Percentiles rank a stretch among this genome's conserved stretches.
These are phyloP conservation scores for Phoeniculus purpureus DNA, from an alignment of 2,797 vertebrate genomes.

Conservation along the genomic window DNA sequence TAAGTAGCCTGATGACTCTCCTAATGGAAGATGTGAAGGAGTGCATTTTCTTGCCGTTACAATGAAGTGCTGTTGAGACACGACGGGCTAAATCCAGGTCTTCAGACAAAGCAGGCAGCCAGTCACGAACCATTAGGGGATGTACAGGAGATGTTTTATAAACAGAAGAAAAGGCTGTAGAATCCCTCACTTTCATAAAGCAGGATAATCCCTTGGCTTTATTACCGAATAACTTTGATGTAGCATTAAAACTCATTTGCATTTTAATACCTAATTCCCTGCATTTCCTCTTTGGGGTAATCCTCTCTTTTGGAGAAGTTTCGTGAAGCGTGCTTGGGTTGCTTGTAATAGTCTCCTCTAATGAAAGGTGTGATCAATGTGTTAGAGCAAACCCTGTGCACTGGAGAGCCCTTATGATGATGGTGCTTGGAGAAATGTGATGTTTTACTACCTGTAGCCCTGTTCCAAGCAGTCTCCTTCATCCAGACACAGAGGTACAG, in stretches of 20 bases:
- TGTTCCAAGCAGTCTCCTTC: background rate
- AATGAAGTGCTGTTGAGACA: background rate
- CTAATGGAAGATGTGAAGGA: background rate
- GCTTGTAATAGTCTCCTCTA: background rate
- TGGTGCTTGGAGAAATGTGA: background rate
- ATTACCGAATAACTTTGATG: constrained; percentile 22
- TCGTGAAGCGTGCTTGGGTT: background rate
- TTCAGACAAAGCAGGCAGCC: background rate
- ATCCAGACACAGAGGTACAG: background rate
- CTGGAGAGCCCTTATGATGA: background rate
- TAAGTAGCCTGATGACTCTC: background rate
- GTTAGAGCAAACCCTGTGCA: background rate
- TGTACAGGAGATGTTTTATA: background rate
- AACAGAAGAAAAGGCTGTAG: background rate
- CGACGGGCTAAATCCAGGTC: background rate
- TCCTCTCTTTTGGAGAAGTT: background rate
- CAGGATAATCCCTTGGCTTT: constrained; percentile 27
- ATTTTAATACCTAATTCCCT: constrained; percentile 19
- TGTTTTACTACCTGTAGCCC: background rate
- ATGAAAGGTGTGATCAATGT: background rate
- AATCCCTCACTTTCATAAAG: background rate
- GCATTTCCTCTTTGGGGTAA: background rate
- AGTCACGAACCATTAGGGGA: background rate
- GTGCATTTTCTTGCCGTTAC: background rate
- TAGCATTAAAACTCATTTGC: constrained; percentile 31